These are phyloP conservation scores for Papilio machaon DNA, from an alignment of 1,140 invertebrate species.

Conservation along the genomic window DNA sequence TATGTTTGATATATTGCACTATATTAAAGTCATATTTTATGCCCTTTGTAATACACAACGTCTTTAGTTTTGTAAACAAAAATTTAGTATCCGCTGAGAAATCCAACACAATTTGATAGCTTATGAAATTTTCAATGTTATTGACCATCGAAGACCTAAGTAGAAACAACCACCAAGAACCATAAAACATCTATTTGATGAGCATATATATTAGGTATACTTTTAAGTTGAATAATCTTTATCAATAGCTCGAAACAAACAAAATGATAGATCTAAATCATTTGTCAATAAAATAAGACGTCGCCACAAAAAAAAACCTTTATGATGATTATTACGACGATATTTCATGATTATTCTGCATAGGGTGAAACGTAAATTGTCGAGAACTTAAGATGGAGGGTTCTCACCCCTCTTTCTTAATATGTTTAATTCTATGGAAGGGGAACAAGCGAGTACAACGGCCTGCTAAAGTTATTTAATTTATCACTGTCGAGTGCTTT, in stretches of 20 bases:
- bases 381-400: constrained; percentile 59
- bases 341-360: constrained; percentile 68
- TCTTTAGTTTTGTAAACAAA: background rate
- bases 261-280: background rate
- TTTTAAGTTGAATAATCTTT: too few relatives aligned
- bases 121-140: too few relatives aligned
- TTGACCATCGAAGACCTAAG: too few relatives aligned
- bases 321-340: constrained; percentile 54
- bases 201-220: too few relatives aligned
- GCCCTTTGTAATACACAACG: background rate
- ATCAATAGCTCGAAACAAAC: too few relatives aligned
- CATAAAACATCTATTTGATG: too few relatives aligned
- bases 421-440: constrained; percentile 45
- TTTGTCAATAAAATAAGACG: constrained; percentile 1
- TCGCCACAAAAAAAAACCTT: background rate
- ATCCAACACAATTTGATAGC: background rate
- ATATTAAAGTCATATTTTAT: background rate
- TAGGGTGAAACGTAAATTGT: constrained; percentile 44
- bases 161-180: too few relatives aligned
- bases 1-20: constrained; percentile 3
- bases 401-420: constrained; percentile 64
- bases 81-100: background rate
- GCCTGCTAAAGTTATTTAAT: constrained; percentile 74
- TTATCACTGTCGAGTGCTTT: constrained; percentile 78
- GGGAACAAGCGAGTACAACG: constrained; percentile 55